phyloP scores from a whole-genome alignment of 2,797 vertebrate genomes.

The Leucoraja ocellata region DNA sequence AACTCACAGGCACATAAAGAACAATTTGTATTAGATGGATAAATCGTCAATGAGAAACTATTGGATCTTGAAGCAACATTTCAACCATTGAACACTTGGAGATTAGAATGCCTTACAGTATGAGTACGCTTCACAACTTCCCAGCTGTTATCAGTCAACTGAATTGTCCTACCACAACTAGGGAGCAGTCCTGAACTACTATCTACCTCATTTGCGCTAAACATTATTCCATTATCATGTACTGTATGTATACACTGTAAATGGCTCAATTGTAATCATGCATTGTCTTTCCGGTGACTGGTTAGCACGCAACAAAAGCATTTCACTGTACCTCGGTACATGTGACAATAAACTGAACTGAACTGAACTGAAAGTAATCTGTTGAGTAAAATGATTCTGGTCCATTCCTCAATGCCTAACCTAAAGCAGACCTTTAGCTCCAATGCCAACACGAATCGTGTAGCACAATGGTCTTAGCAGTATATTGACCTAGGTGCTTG shows the following conservation, averaged over 20 bases:
- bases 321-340: too few species aligned
- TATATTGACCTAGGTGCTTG: background rate
- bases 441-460: background rate
- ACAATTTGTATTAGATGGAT: background rate
- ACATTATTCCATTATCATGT: too few species aligned
- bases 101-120: background rate
- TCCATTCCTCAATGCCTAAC: background rate
- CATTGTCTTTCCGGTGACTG: too few species aligned
- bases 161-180: too few species aligned
- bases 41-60: background rate
- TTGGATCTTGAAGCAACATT: background rate
- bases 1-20: constrained; percentile 6
- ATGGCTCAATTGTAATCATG: too few species aligned
- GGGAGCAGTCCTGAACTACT: too few species aligned
- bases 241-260: too few species aligned
- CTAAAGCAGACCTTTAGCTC: background rate
- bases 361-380: background rate
- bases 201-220: too few species aligned
- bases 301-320: too few species aligned
- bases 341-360: too few species aligned
- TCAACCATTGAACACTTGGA: background rate
- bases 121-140: background rate
- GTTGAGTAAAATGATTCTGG: background rate
- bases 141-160: too few species aligned
- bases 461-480: background rate